Evolutionary conservation across 2,797 vertebrate genomes (phyloP).

Genomic region (Sebastes jordani): DNA sequence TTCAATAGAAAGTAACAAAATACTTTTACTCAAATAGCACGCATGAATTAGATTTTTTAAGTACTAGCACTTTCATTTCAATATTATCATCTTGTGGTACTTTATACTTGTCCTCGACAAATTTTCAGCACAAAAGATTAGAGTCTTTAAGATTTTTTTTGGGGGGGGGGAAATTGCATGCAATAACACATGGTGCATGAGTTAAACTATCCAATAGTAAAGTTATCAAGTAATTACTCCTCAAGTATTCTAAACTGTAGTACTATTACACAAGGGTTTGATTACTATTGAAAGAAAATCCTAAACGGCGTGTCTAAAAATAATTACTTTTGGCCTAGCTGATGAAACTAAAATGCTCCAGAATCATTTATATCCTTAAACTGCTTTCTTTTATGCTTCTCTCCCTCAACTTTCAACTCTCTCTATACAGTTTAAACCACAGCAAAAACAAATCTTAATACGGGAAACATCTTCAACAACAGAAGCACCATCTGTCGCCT

Average conservation of each 20-base stretch:
- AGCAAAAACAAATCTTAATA: background rate
- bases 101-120: background rate
- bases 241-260: background rate
- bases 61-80: background rate
- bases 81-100: background rate
- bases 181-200: too few species aligned
- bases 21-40: background rate
- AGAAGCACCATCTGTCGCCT: conserved; percentile 51
- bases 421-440: conserved; percentile 22
- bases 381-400: background rate
- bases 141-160: background rate
- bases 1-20: background rate
- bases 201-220: background rate
- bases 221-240: background rate
- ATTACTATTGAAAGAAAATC: background rate
- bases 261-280: background rate
- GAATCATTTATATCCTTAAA: background rate
- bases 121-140: background rate
- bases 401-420: background rate
- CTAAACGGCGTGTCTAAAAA: background rate
- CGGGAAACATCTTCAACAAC: conserved; percentile 37
- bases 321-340: background rate
- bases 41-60: background rate
- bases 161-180: too few species aligned
- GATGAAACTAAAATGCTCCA: background rate